Base-by-base conservation (phyloP, 2,113 vertebrate species). In the Xiphophorus maculatus region DNA sequence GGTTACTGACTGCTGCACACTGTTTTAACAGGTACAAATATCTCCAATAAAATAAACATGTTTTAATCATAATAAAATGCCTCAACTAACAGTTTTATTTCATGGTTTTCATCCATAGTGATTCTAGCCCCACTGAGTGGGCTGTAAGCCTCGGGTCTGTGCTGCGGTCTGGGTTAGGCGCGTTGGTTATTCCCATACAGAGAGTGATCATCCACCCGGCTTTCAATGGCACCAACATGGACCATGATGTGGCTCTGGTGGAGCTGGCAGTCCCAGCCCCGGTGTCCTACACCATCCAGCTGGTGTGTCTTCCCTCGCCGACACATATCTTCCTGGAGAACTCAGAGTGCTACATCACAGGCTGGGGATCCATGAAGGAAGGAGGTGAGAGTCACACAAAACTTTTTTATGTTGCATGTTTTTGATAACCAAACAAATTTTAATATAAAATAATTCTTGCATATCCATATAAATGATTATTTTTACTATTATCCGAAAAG, bases 1-100 rank as follows among this genome's bases (percentile, higher is more conserved):
- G 98, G 98, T 92, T 99, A 76, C 92, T 98, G 69, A 97, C 97
- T 0, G 97, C 97, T 0, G 97, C 97, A 0, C 97, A 99, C 88
- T 99, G 98, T 92, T 96, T 99, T 7, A 96, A 95, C 60, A 88
- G 92, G 96, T 97, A 93, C 80, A 17, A n/a, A 35, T 10, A 28
- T 67, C 15, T 7, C 0, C 44, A 32, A 48, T 28, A 10, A 44
- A 32, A 1, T 0, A 30, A 48, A 17, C 15, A 44, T 44, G n/a
- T 17, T 5, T 10, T 22, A 51, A 29, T 48, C n/a, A 13, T 14
- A n/a, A 13, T 25, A 3, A 12, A 12, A 42, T 63, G 17, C 5
- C n/a, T 37, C 13, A 13, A 14, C 61, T 69, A 25, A 77, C 27
- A 27, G 15, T 40, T 22, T 11, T 35, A 2, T n/a, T 74, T 37